A percentile compares a stretch with the other conserved stretches of the same genome.
Evolutionary conservation across 2,888 invertebrate species (phyloP).

Genomic region (Caprella mutica): DNA sequence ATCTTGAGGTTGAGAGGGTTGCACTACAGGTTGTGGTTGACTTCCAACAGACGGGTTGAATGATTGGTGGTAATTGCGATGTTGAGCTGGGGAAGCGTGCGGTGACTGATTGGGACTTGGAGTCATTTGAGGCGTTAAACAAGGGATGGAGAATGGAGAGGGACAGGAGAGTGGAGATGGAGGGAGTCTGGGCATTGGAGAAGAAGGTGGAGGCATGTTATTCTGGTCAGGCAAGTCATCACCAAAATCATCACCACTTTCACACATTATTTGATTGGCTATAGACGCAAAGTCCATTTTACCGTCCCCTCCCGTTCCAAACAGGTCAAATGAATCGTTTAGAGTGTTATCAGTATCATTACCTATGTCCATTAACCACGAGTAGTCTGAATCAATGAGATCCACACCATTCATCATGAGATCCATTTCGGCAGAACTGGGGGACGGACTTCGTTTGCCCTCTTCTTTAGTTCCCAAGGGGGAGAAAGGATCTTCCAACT

Average conservation of each 20-base stretch:
- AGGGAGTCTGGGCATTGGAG: slow-evolving; percentile 30
- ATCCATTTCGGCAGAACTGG: slow-evolving; percentile 16
- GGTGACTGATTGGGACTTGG: slow-evolving; percentile 28
- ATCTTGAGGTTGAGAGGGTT: background rate
- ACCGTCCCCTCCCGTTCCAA: background rate
- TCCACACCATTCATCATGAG: slow-evolving; percentile 26
- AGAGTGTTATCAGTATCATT: slow-evolving; percentile 7
- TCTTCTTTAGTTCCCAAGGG: slow-evolving; percentile 1
- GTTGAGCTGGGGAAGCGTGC: slow-evolving; percentile 24
- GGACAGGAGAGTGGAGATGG: slow-evolving; percentile 34
- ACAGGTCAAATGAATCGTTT: slow-evolving; percentile 2
- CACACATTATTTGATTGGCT: slow-evolving; percentile 9
- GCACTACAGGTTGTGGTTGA: background rate
- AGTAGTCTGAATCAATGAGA: slow-evolving; percentile 30
- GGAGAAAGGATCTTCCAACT: slow-evolving; percentile 8
- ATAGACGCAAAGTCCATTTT: slow-evolving; percentile 10
- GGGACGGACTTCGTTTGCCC: background rate
- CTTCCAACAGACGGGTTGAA: background rate
- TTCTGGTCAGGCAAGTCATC: slow-evolving; percentile 2
- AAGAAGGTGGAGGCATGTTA: slow-evolving; percentile 31
- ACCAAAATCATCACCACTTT: slow-evolving; percentile 5
- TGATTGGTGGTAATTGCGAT: background rate
- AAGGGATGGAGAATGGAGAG: slow-evolving; percentile 26
- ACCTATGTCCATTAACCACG: slow-evolving; percentile 29
- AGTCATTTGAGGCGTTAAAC: slow-evolving; percentile 24